Conservation (phyloP, 2,113 vertebrate species). For the Tragelaphus buxtoni region DNA sequence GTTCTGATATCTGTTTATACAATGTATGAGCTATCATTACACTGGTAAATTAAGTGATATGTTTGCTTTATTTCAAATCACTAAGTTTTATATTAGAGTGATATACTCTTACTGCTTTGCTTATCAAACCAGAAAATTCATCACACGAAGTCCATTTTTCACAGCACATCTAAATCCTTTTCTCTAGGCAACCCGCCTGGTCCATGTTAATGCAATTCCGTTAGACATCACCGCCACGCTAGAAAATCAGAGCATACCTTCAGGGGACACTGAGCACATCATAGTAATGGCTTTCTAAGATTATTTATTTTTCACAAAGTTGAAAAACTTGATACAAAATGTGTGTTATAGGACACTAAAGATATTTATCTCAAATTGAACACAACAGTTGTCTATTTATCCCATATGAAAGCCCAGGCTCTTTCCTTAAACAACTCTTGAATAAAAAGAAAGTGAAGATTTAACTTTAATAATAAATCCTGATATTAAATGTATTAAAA, state of each 20-base stretch:
- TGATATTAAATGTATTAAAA: neutral
- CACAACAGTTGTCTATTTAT: neutral
- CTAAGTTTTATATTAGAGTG: conserved; percentile 1
- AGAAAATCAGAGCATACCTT: neutral
- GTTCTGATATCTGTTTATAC: neutral
- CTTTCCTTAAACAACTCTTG: neutral
- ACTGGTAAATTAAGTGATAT: neutral
- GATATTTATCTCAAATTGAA: conserved; percentile 14
- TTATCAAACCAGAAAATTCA: conserved; percentile 25
- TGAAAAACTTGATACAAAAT: neutral
- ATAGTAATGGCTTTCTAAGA: neutral
- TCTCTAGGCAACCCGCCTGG: neutral
- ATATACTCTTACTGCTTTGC: neutral
- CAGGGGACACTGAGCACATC: neutral
- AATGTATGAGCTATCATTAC: neutral
- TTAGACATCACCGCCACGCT: neutral
- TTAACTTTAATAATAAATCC: neutral
- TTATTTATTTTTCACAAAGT: neutral
- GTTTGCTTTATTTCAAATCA: neutral
- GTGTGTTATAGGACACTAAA: neutral
- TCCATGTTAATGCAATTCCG: neutral
- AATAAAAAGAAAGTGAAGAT: neutral
- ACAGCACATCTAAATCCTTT: neutral
- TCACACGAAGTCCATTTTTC: neutral
- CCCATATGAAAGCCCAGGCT: neutral